These are phyloP conservation scores for Aporophyla lueneburgensis DNA, from an alignment of 2,888 invertebrate genomes.

Conservation along the genomic window DNA sequence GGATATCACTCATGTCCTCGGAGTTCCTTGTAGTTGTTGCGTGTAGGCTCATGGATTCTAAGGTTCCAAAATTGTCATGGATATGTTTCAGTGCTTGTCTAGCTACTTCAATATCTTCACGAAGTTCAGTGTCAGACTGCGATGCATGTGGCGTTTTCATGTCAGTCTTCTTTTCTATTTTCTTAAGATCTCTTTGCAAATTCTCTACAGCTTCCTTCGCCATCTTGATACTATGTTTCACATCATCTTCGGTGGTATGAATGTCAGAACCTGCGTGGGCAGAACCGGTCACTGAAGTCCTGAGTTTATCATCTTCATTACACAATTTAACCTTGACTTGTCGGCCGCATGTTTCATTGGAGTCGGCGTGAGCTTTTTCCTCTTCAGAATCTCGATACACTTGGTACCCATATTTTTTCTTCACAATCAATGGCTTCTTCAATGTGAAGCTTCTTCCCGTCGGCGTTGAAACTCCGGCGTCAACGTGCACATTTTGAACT, in stretches of 20 bases:
- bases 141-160: conserved; percentile 66
- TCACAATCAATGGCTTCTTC: conserved; percentile 82
- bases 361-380: conserved; percentile 78
- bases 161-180: conserved; percentile 74
- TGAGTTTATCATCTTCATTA: conserved; percentile 74
- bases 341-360: conserved; percentile 79
- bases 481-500: conserved; percentile 44
- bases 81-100: conserved; percentile 81
- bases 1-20: conserved; percentile 68
- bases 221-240: conserved; percentile 82
- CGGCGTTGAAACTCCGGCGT: conserved; percentile 57
- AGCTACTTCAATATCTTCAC: conserved; percentile 81
- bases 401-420: conserved; percentile 81
- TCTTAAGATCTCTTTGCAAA: conserved; percentile 79
- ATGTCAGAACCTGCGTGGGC: conserved; percentile 64
- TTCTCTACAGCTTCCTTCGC: conserved; percentile 86
- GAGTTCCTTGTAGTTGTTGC: conserved; percentile 68
- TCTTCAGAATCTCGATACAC: conserved; percentile 84
- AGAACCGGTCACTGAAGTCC: conserved; percentile 68
- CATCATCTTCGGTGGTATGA: conserved; percentile 75
- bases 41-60: conserved; percentile 77
- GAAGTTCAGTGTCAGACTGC: conserved; percentile 76
- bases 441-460: conserved; percentile 72
- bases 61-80: conserved; percentile 77
- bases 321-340: conserved; percentile 85